These are phyloP conservation scores for Dryocosmus kuriphilus DNA, from an alignment of 2,888 invertebrate species.

Conservation along the genomic window DNA sequence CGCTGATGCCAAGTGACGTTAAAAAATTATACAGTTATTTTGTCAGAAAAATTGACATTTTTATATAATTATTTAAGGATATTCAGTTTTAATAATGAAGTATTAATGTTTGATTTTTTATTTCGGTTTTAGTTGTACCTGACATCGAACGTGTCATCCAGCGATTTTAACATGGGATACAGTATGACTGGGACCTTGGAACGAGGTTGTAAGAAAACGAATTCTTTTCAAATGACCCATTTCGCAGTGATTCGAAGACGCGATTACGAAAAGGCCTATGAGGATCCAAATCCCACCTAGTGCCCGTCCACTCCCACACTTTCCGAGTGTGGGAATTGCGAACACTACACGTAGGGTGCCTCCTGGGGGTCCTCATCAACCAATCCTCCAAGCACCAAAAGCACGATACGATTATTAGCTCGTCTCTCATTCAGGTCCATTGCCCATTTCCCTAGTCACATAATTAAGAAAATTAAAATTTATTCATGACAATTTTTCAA, in stretches of 20 bases:
- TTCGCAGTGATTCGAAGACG: slow-evolving; percentile 91
- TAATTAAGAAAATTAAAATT: neutral
- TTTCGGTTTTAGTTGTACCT: slow-evolving; percentile 82
- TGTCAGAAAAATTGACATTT: no score
- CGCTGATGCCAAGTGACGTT: no score
- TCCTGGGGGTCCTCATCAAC: slow-evolving; percentile 25
- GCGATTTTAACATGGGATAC: slow-evolving; percentile 94
- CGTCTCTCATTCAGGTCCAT: slow-evolving; percentile 12
- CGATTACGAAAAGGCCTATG: slow-evolving; percentile 82
- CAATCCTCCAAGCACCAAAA: neutral
- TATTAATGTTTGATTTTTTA: neutral
- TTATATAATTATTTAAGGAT: no score
- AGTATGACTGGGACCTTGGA: slow-evolving; percentile 92
- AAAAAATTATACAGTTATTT: no score
- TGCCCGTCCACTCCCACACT: slow-evolving; percentile 75
- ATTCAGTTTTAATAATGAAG: no score
- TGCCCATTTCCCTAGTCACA: neutral
- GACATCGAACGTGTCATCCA: slow-evolving; percentile 90
- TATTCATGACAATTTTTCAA: neutral
- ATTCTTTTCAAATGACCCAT: slow-evolving; percentile 91
- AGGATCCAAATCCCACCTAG: slow-evolving; percentile 76
- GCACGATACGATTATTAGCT: neutral
- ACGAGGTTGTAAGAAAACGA: slow-evolving; percentile 87
- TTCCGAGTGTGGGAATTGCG: slow-evolving; percentile 75
- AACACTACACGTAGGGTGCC: slow-evolving; percentile 72